These are phyloP conservation scores for Poecile atricapillus DNA, from an alignment of 2,113 vertebrate species.

Conservation along the genomic window DNA sequence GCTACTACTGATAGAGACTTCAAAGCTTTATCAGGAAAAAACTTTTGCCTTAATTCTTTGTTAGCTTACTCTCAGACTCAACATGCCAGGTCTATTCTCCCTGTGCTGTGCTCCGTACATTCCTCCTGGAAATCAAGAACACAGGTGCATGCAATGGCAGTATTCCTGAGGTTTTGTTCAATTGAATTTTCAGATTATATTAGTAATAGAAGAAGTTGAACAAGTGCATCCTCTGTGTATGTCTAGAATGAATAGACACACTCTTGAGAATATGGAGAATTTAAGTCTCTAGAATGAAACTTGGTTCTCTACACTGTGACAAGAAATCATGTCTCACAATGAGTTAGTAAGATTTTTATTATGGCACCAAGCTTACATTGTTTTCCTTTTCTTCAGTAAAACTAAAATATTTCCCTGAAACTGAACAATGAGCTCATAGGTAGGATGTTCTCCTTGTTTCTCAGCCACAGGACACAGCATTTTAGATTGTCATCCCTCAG, in stretches of 20 bases:
- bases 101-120: not conserved
- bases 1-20: not conserved
- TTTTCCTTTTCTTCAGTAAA: not conserved
- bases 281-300: not conserved
- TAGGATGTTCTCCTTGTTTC: not conserved
- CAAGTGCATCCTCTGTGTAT: not conserved
- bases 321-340: not conserved
- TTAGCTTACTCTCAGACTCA: not conserved
- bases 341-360: not conserved
- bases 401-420: not conserved
- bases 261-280: not conserved
- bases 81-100: accelerated
- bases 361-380: not conserved
- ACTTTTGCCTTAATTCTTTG: not conserved
- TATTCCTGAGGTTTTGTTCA: not conserved
- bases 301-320: not conserved
- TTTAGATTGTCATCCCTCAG: not conserved
- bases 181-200: not conserved
- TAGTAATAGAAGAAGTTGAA: not conserved
- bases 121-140: not conserved
- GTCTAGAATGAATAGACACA: not conserved
- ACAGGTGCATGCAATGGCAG: not conserved
- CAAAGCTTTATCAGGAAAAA: not conserved
- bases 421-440: not conserved
- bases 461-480: not conserved